A percentile compares a stretch with the other conserved stretches of the same genome.
Evolutionary conservation across 2,888 invertebrate genomes (phyloP).

Genomic region (Apodemia hepburni): DNA sequence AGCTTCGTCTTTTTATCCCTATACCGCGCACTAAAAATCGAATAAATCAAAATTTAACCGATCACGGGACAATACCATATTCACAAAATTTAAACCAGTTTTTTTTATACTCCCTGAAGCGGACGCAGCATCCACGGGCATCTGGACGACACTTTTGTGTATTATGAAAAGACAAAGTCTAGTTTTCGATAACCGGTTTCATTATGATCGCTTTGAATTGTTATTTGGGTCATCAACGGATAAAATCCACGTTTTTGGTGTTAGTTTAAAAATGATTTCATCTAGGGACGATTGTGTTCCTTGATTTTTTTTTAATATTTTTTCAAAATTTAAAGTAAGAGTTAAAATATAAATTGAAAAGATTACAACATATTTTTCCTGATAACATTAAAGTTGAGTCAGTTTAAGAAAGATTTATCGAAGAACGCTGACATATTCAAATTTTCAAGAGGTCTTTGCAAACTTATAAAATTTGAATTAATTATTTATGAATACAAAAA

Average conservation of each 20-base stretch:
- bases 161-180: constrained; percentile 61
- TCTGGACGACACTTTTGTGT: constrained; percentile 66
- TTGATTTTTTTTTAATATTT: background rate
- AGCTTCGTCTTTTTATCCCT: constrained; percentile 65
- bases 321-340: background rate
- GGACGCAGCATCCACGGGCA: constrained; percentile 72
- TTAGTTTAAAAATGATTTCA: constrained; percentile 49
- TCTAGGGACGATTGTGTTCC: constrained; percentile 33
- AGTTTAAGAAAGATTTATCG: background rate
- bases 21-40: constrained; percentile 69
- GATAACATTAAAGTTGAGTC: background rate
- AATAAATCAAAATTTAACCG: constrained; percentile 78
- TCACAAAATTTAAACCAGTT: constrained; percentile 65
- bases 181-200: constrained; percentile 62
- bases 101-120: constrained; percentile 43
- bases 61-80: constrained; percentile 71
- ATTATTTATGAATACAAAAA: no score
- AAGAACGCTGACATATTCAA: no score
- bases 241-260: constrained; percentile 41
- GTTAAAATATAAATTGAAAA: background rate
- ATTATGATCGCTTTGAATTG: constrained; percentile 40
- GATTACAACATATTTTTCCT: background rate
- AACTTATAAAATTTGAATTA: no score
- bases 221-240: constrained; percentile 72
- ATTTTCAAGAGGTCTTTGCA: no score